These are phyloP conservation scores for Cheirogaleus medius DNA, from an alignment of 2,113 vertebrate genomes.

Conservation along the genomic window DNA sequence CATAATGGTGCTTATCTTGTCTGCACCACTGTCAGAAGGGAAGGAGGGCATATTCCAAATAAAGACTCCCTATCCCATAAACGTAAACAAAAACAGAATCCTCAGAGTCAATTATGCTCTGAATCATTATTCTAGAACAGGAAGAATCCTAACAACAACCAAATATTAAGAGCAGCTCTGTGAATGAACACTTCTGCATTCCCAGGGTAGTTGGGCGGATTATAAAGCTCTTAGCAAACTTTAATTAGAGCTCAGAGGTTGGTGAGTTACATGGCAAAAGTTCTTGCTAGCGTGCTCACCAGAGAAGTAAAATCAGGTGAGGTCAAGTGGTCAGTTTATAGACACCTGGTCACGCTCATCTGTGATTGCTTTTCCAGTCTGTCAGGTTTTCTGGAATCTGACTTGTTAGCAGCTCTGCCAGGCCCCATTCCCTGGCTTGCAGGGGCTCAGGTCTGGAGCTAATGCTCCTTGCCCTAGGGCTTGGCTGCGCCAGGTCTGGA, in stretches of 20 bases:
- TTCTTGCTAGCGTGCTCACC: constrained; percentile 35
- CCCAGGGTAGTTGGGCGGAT: background rate
- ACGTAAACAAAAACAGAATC: background rate
- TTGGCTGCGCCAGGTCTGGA: background rate
- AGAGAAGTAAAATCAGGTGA: constrained; percentile 23
- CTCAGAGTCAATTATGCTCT: background rate
- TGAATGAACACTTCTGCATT: background rate
- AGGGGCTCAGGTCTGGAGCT: background rate
- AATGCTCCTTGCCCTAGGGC: background rate
- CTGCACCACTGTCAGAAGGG: background rate
- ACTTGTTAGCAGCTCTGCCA: background rate
- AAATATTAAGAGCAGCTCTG: background rate
- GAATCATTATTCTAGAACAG: constrained; percentile 7
- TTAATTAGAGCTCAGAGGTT: constrained; percentile 32
- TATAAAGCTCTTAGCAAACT: constrained; percentile 31
- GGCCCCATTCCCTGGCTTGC: background rate
- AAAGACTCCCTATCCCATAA: background rate
- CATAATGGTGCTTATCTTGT: fast-evolving
- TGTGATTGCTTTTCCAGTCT: constrained; percentile 36
- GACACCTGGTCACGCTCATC: background rate
- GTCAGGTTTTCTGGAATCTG: constrained; percentile 45
- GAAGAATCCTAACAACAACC: background rate
- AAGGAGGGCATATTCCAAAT: background rate
- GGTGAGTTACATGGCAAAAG: background rate
- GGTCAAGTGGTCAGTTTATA: background rate